Percentiles rank a stretch among this genome's conserved stretches.
Evolutionary conservation across 2,888 invertebrate species (phyloP).

Genomic region (Schrankia costaestrigalis): DNA sequence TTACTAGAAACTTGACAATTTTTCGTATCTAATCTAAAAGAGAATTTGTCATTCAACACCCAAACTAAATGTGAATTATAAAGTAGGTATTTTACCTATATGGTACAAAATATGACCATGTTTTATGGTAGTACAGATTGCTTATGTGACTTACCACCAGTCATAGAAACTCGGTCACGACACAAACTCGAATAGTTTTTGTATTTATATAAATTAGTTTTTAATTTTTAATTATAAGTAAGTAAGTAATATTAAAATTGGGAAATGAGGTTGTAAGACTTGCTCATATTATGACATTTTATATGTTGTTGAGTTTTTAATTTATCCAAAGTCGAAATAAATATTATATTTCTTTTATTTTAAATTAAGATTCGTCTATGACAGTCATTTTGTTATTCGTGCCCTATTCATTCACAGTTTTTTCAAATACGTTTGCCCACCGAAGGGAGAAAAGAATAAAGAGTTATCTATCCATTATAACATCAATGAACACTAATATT

Average conservation of each 20-base stretch:
- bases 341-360: conserved; percentile 18
- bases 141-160: conserved; percentile 16
- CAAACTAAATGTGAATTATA: no score
- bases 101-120: conserved; percentile 32
- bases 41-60: no score
- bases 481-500: conserved; percentile 17
- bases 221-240: conserved; percentile 39
- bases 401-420: conserved; percentile 24
- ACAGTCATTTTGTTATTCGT: conserved; percentile 20
- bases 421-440: conserved; percentile 40
- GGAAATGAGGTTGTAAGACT: conserved; percentile 45
- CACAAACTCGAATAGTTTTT: conserved; percentile 64
- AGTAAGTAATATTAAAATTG: conserved; percentile 26
- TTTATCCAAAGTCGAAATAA: conserved; percentile 32
- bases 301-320: conserved; percentile 25
- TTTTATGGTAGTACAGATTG: conserved; percentile 12
- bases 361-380: conserved; percentile 15
- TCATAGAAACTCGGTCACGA: conserved; percentile 34
- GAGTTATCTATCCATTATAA: conserved; percentile 23
- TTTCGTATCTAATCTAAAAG: no score
- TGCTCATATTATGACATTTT: conserved; percentile 37
- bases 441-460: conserved; percentile 34
- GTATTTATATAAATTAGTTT: conserved; percentile 48
- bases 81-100: no score
- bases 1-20: no score